Conservation (phyloP, 2,797 vertebrate species). For the Chelonia mydas region DNA sequence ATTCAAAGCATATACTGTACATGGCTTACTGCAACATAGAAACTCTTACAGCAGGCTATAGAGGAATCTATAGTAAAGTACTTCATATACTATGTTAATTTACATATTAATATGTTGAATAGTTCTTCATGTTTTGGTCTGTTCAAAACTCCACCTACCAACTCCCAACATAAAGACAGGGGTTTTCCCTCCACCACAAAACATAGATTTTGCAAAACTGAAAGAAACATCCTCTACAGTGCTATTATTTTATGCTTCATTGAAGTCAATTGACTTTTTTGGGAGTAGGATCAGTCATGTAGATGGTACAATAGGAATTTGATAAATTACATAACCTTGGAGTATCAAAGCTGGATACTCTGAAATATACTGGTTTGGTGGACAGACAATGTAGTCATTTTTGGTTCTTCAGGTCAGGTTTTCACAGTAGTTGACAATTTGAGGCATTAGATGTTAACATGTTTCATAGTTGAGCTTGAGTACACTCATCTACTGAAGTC, state of each 20-base stretch:
- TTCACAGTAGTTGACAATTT: not conserved
- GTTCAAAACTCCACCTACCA: not conserved
- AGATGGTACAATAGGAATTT: not conserved
- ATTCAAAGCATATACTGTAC: not conserved
- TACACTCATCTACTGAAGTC: not conserved
- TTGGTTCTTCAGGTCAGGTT: not conserved
- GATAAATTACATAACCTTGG: not conserved
- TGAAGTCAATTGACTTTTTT: not conserved
- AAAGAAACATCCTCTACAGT: not conserved
- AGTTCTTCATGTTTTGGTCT: not conserved
- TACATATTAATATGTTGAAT: accelerated
- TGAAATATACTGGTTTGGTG: not conserved
- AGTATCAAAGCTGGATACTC: no score
- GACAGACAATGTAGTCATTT: not conserved
- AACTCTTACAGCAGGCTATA: not conserved
- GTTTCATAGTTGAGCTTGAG: not conserved
- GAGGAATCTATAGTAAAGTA: not conserved
- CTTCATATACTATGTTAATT: not conserved
- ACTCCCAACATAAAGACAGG: not conserved
- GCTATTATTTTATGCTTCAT: not conserved
- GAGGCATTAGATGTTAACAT: not conserved
- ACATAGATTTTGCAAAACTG: not conserved
- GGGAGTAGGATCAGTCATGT: not conserved
- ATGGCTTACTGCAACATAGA: not conserved
- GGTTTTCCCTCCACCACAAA: not conserved